A percentile compares a stretch with the other conserved stretches of the same genome.
Evolutionary conservation across 2,888 invertebrate species (phyloP).

Genomic region (Nymphalis c-album): DNA sequence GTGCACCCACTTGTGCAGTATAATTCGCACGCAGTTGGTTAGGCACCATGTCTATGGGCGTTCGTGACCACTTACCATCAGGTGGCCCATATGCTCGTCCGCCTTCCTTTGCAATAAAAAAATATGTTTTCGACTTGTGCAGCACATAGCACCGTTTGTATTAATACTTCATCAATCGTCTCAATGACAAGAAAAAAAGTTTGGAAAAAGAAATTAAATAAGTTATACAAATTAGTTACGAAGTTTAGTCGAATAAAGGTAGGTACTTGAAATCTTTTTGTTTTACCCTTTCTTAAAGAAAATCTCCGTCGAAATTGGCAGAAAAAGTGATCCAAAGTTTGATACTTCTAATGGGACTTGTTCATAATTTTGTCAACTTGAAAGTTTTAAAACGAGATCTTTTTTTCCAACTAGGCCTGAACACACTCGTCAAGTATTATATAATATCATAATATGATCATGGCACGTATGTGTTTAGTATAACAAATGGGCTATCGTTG

Average conservation of each 20-base stretch:
- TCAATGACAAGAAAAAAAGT: background rate
- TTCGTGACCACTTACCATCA: too few relatives aligned
- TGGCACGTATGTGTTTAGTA: too few relatives aligned
- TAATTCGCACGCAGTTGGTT: too few relatives aligned
- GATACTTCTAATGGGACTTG: conserved; percentile 10
- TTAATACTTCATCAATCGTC: background rate
- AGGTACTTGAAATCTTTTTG: conserved; percentile 11
- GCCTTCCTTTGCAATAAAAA: too few relatives aligned
- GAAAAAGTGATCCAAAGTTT: conserved; percentile 13
- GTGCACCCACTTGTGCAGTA: too few relatives aligned
- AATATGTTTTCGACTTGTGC: too few relatives aligned
- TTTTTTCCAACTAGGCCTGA: background rate
- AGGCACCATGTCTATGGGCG: too few relatives aligned
- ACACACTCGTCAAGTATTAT: background rate
- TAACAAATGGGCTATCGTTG: too few relatives aligned
- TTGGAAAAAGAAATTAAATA: conserved; percentile 12
- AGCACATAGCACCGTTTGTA: too few relatives aligned
- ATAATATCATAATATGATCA: too few relatives aligned
- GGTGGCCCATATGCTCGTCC: too few relatives aligned
- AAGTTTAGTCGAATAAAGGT: conserved; percentile 7
- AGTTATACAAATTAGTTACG: background rate
- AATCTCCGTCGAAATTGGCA: conserved; percentile 21
- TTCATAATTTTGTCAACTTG: conserved; percentile 6
- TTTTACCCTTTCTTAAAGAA: conserved; percentile 11
- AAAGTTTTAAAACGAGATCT: background rate